A percentile compares a stretch with the other conserved stretches of the same genome.
phyloP scores from a whole-genome alignment of 2,888 invertebrate species.

The Neocrepidodera transversa region DNA sequence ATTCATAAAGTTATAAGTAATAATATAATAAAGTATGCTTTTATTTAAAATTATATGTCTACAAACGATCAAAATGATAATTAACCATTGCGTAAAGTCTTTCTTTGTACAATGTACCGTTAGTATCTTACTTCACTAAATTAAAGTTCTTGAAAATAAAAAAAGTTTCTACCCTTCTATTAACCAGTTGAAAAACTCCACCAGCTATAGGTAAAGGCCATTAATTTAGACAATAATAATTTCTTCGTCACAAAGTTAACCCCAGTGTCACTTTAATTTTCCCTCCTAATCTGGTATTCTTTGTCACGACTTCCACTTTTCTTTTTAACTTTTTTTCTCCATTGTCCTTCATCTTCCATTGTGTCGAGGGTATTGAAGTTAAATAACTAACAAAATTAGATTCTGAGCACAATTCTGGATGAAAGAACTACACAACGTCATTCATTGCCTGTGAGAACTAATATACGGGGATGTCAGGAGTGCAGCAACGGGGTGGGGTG shows the following conservation, averaged over 20 bases:
- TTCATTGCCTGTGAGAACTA: constrained; percentile 13
- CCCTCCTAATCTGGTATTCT: constrained; percentile 32
- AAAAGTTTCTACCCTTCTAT: background rate
- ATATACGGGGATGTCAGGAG: constrained; percentile 5
- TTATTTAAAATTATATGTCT: too few relatives aligned
- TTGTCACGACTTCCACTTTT: constrained; percentile 31
- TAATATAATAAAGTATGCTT: too few relatives aligned
- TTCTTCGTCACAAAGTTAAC: constrained; percentile 20
- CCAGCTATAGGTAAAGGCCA: constrained; percentile 3
- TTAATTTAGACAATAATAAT: constrained; percentile 30
- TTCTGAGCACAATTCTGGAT: constrained; percentile 30
- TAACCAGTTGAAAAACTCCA: background rate
- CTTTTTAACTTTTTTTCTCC: constrained; percentile 30
- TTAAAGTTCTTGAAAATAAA: too few relatives aligned
- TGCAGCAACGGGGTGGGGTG: background rate
- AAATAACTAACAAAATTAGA: constrained; percentile 31
- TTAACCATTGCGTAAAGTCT: too few relatives aligned
- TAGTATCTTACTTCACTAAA: too few relatives aligned
- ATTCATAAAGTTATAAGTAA: too few relatives aligned
- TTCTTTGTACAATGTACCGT: too few relatives aligned
- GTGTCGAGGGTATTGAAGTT: constrained; percentile 31
- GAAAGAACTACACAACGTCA: constrained; percentile 23
- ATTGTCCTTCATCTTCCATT: constrained; percentile 33
- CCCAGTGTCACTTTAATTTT: constrained; percentile 30
- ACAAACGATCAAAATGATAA: too few relatives aligned